These are phyloP conservation scores for Zaprionus capensis DNA, from an alignment of 1,140 invertebrate genomes.

Conservation along the genomic window DNA sequence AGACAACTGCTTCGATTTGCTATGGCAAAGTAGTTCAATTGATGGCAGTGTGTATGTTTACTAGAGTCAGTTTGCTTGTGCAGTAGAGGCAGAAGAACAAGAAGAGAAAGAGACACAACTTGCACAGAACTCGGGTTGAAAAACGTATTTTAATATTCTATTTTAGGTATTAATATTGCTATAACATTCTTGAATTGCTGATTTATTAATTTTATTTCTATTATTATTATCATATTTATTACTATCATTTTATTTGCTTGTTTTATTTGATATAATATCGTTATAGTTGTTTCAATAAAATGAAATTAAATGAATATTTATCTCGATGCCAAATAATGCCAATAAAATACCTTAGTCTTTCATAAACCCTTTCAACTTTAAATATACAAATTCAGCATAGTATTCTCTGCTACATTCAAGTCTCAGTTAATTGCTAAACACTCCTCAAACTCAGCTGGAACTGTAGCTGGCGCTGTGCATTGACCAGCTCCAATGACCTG, in stretches of 20 bases:
- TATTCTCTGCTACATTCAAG: background rate
- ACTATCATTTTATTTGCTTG: too few relatives aligned
- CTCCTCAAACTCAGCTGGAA: background rate
- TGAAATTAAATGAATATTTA: background rate
- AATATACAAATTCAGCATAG: background rate
- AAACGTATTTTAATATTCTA: too few relatives aligned
- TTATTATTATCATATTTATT: too few relatives aligned
- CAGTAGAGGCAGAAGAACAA: background rate
- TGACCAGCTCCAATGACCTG: slow-evolving; percentile 37
- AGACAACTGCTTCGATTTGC: slow-evolving; percentile 27
- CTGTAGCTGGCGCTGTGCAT: background rate
- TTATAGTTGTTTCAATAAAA: too few relatives aligned
- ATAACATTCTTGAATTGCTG: too few relatives aligned
- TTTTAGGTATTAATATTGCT: too few relatives aligned
- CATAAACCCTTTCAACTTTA: background rate
- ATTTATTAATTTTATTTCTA: too few relatives aligned
- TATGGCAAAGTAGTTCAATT: background rate
- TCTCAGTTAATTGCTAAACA: slow-evolving; percentile 4
- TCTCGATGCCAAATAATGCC: background rate
- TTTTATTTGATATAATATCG: too few relatives aligned
- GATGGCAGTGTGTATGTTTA: background rate
- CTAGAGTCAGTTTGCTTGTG: background rate
- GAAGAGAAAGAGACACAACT: background rate
- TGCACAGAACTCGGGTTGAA: background rate
- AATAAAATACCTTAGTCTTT: background rate